Evolutionary conservation across 2,888 invertebrate genomes (phyloP).

Genomic region (Smittia aterrima): DNA sequence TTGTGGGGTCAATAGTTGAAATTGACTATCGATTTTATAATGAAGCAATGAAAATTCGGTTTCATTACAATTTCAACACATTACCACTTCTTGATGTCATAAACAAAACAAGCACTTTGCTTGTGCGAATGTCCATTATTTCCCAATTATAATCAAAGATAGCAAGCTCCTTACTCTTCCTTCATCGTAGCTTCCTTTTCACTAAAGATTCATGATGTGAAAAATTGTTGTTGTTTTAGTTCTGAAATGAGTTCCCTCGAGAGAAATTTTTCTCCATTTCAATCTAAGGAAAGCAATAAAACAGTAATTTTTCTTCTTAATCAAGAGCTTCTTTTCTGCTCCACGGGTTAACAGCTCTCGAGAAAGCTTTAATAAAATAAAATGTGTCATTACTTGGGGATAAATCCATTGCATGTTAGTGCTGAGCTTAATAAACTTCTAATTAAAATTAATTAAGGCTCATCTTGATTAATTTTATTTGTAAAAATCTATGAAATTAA

Average conservation of each 20-base stretch:
- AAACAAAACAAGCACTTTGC: background rate
- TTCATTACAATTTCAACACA: slow-evolving; percentile 24
- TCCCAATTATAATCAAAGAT: slow-evolving; percentile 37
- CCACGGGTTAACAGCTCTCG: background rate
- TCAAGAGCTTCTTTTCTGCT: background rate
- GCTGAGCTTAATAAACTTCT: background rate
- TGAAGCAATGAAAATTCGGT: slow-evolving; percentile 27
- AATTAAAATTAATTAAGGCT: slow-evolving; percentile 37
- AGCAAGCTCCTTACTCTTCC: background rate
- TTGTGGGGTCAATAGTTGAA: background rate
- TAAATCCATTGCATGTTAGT: background rate
- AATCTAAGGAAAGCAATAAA: slow-evolving; percentile 29
- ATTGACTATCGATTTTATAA: background rate
- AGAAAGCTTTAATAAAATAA: background rate
- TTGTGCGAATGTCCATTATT: slow-evolving; percentile 17
- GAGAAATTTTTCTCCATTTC: background rate
- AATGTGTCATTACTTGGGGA: background rate
- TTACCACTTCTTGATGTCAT: slow-evolving; percentile 9
- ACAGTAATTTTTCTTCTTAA: slow-evolving; percentile 22
- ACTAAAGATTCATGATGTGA: slow-evolving; percentile 32
- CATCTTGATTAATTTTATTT: slow-evolving; percentile 16
- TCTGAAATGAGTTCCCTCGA: background rate
- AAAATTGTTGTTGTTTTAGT: slow-evolving; percentile 2
- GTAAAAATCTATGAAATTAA: slow-evolving; percentile 5
- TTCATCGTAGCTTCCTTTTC: background rate